Evolutionary conservation across 1,140 invertebrate species (phyloP), one percentile per base, ranked within the genome.

Genomic region (Drosophila cardini): DNA sequence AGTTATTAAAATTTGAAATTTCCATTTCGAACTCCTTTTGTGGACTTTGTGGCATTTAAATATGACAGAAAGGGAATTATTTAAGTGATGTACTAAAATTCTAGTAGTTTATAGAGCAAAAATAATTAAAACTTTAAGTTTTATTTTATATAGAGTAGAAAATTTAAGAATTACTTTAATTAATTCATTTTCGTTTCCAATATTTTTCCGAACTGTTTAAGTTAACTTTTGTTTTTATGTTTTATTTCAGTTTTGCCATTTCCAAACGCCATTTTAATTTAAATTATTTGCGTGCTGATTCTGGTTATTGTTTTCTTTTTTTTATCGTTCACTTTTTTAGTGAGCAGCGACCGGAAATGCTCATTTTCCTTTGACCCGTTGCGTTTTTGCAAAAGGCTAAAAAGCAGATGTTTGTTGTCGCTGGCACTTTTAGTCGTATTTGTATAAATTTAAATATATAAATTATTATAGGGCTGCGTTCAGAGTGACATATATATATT

Each of bases 201-300:
- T 45, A 32, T 45, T 46, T 2, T 10, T 1, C 36, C 13, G 18
- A 2, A 32, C 8, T 26, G 50, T 71, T 26, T 26, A 26, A 16
- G 42, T n/a, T 1, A 8, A 26, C 3, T 45, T 34, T 15, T 30
- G 18, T 65, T 13, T 72, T 58, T 55, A 16, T 26, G 5, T 42
- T 30, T 65, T 71, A 53, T 65, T 74, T 64, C 58, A 65, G 57
- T 65, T 57, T 65, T 62, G n/a, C 15, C 36, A 53, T 30, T 36
- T 42, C 18, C 60, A 70, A 78, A 58, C 57, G 68, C 53, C 57
- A 67, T 78, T 78, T 78, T 76, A 76, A 78, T 78, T 78, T 78
- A 62, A 78, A 72, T 76, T 76, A 78, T 72, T 78, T 76, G 62
- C 57, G 58, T 65, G 61, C 67, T 67, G 68, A 62, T 65, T 67